Evolutionary conservation across 30 jellyfish, hydroid and myxozoan genomes (phyloP).

Genomic region (Cassiopea xamachana): DNA sequence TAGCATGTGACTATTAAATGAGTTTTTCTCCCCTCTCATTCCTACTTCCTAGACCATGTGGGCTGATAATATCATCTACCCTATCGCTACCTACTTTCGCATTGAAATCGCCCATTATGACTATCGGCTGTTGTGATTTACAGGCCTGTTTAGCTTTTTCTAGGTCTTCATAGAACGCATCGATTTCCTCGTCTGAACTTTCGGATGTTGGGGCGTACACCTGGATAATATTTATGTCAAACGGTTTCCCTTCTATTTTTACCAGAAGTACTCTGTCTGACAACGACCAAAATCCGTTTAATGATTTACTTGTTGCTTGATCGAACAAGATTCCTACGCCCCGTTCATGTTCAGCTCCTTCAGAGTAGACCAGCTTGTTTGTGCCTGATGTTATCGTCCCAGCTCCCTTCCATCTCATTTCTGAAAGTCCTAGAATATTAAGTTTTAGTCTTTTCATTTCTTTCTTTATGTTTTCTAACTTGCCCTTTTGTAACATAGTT

Average conservation of each 20-base stretch:
- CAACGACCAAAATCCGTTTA: background rate
- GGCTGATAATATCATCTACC: background rate
- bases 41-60: slow-evolving; percentile 11
- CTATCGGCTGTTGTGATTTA: slow-evolving; percentile 8
- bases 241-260: slow-evolving; percentile 16
- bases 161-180: slow-evolving; percentile 1
- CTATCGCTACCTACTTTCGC: slow-evolving; percentile 9
- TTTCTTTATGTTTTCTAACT: background rate
- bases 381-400: background rate
- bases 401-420: slow-evolving; percentile 6
- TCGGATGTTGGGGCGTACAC: slow-evolving; percentile 51
- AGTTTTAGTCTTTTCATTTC: background rate
- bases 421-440: background rate
- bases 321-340: background rate
- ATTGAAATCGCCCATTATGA: slow-evolving; percentile 28
- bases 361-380: background rate
- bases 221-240: background rate
- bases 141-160: background rate
- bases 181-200: slow-evolving; percentile 7
- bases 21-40: slow-evolving; percentile 24
- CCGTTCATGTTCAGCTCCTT: background rate
- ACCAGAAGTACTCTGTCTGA: slow-evolving; percentile 30
- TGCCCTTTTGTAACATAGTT: slow-evolving; percentile 11
- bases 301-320: background rate
- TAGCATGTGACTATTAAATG: slow-evolving; percentile 4